Base-by-base conservation (phyloP, 2,113 vertebrate genomes). In the Brachionichthys hirsutus region DNA sequence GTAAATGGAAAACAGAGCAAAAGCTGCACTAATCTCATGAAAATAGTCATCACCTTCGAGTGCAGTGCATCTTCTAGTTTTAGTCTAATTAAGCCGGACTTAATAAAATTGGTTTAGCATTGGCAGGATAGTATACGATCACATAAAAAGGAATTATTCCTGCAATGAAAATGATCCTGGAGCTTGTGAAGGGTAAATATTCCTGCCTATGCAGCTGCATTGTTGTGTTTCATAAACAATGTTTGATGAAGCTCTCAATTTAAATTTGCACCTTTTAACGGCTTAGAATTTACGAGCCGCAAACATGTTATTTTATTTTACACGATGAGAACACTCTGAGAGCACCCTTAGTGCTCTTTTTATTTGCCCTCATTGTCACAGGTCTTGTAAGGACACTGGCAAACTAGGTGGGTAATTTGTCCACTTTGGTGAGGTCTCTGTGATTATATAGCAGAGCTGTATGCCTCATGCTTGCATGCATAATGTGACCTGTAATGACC, bases 381-480 rank as follows among this genome's bases (percentile, higher is more conserved):
- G 19, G 47, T 52, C 61, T 58, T 36, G 49, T 55, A 56, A 66
- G 47, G 57, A 62, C 68, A 62, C 11, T 24, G 9, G 53, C 44
- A 76, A 59, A 55, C 64, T 67, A 77, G 66, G 67, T 47, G 22
- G 17, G 62, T 59, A 43, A 70, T 42, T 56, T 47, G 44, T 61
- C 10, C 11, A 15, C 42, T 30, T 47, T 19, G 43, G 20, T 56
- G 3, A 63, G n/a, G n/a, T n/a, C n/a, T n/a, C n/a, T n/a, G n/a
- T 47, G 60, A 72, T 64, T 75, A 57, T 68, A 49, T 67, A 4
- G 17, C 46, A 64, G 53, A 45, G 56, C 17, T 54, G 5, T 43
- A 22, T 49, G 36, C 54, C 24, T 41, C 8, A 2, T 63, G 60
- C 55, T 53, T 46, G 30, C 50, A 60, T 64, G 43, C 36, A 36